Percentiles rank a stretch among this genome's conserved stretches.
Evolutionary conservation across 2,113 vertebrate genomes (phyloP).

Genomic region (Platysternon megacephalum): DNA sequence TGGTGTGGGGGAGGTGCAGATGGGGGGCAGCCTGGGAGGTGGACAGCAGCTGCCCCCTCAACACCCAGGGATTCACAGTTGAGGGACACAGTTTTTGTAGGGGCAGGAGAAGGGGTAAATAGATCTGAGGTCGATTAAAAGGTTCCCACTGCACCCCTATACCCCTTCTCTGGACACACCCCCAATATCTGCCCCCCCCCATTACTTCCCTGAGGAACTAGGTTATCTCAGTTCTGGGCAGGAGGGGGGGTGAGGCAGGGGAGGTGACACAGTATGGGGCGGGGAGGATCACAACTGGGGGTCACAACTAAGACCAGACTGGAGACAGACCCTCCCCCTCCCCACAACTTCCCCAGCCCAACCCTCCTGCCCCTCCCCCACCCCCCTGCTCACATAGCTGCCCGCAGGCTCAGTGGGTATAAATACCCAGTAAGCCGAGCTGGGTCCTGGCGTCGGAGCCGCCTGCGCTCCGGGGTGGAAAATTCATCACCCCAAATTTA

Average conservation of each 20-base stretch:
- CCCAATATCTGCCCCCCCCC: background rate
- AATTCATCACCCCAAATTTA: slow-evolving; percentile 20
- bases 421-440: background rate
- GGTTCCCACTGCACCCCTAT: background rate
- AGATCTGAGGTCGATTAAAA: background rate
- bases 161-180: background rate
- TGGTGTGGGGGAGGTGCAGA: background rate
- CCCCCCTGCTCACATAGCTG: background rate
- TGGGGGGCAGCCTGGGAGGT: background rate
- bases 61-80: background rate
- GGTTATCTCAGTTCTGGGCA: background rate
- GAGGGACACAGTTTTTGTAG: background rate
- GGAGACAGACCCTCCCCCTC: background rate
- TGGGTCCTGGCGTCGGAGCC: background rate
- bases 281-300: background rate
- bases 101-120: background rate
- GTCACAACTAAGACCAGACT: background rate
- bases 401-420: background rate
- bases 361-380: too few species aligned
- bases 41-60: background rate
- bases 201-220: background rate
- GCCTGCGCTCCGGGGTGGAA: background rate
- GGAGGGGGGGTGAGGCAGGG: background rate
- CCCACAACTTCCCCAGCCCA: background rate
- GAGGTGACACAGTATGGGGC: background rate